Evolutionary conservation across 2,113 vertebrate species (phyloP).

Genomic region (Guaruba guarouba): DNA sequence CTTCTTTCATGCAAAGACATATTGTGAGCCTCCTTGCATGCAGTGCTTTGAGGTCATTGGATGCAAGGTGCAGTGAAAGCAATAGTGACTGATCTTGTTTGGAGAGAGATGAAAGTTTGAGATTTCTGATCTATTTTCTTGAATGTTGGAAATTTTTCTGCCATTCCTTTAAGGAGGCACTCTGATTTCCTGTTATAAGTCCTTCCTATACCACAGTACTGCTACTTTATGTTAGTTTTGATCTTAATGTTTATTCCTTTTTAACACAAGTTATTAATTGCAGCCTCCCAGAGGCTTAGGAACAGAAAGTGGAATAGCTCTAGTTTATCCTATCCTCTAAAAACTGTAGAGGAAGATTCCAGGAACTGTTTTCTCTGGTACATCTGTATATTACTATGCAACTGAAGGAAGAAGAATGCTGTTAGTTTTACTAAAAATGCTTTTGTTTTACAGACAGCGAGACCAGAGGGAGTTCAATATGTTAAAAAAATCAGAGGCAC

Average conservation of each 20-base stretch:
- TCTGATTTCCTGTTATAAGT: neutral
- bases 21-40: neutral
- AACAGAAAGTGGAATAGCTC: neutral
- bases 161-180: neutral
- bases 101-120: neutral
- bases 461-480: conserved; percentile 32
- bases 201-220: neutral
- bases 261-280: neutral
- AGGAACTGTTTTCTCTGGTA: neutral
- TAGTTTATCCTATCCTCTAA: neutral
- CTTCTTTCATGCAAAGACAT: neutral
- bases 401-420: neutral
- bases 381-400: neutral
- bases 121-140: neutral
- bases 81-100: neutral
- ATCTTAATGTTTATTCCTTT: conserved; percentile 1
- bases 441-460: conserved; percentile 62
- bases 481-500: neutral
- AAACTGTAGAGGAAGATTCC: neutral
- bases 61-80: neutral
- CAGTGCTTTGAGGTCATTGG: neutral
- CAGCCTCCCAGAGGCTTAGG: neutral
- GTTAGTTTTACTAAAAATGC: neutral
- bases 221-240: neutral
- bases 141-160: neutral